phyloP scores from a whole-genome alignment of 2,797 vertebrate species.

The Leptoclinus maculatus region DNA sequence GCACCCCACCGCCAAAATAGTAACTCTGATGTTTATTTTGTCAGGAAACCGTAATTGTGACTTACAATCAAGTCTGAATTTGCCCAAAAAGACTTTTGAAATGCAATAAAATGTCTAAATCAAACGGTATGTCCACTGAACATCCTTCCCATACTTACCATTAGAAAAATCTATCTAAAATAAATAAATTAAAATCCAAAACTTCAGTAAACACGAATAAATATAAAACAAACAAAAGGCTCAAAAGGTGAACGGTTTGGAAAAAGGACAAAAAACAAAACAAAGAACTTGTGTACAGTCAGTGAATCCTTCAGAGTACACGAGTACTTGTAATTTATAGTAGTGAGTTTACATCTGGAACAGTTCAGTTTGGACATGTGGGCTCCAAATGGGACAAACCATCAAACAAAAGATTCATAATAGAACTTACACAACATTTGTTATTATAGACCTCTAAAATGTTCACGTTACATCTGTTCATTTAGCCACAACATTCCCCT shows the following conservation, averaged over 20 bases:
- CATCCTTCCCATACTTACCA: neutral
- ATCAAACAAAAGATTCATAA: neutral
- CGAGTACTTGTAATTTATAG: neutral
- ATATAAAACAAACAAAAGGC: conserved; percentile 17
- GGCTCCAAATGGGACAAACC: neutral
- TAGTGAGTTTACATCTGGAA: neutral
- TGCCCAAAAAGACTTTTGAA: neutral
- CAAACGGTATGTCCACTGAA: neutral
- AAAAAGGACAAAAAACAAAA: neutral
- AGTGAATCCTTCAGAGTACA: neutral
- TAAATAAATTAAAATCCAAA: neutral
- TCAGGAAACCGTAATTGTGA: neutral
- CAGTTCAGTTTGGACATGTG: neutral
- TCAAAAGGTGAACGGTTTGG: neutral
- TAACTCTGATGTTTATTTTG: conserved; percentile 28
- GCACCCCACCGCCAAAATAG: neutral
- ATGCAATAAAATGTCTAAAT: neutral
- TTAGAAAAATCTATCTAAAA: neutral
- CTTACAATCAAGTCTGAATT: conserved; percentile 1
- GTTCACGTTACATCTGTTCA: neutral
- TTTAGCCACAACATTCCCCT: neutral
- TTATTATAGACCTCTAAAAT: neutral
- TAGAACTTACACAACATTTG: neutral
- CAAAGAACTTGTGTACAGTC: neutral
- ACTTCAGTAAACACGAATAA: conserved; percentile 19